Evolutionary conservation across 2,888 invertebrate genomes (phyloP).

Genomic region (Enchytraeus crypticus): DNA sequence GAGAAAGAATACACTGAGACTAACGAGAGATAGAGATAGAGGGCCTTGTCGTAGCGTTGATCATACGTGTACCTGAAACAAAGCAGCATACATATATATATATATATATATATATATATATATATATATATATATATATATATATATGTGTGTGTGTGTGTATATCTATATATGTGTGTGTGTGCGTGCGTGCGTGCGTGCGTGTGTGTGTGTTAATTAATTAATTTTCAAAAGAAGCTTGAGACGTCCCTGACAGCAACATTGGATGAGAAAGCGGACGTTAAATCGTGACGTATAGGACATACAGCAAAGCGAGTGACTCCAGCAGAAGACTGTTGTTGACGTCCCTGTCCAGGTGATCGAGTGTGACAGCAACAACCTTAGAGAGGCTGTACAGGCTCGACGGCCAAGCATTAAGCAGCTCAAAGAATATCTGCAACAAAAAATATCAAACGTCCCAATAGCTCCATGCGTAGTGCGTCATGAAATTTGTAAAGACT

Average conservation of each 20-base stretch:
- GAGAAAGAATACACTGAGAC: too few species aligned
- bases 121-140: too few species aligned
- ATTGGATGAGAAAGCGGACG: too few species aligned
- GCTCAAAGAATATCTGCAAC: conserved; percentile 56
- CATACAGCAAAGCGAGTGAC: conserved; percentile 68
- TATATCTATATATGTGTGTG: too few species aligned
- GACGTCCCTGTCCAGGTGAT: conserved; percentile 60
- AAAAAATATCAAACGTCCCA: background rate
- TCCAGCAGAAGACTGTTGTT: conserved; percentile 70
- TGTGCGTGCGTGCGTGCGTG: too few species aligned
- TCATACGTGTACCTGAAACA: conserved; percentile 41
- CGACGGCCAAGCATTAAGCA: conserved; percentile 80
- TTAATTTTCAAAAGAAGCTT: background rate
- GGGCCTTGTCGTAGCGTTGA: conserved; percentile 73
- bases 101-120: too few species aligned
- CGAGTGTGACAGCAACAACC: conserved; percentile 75
- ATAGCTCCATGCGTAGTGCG: background rate
- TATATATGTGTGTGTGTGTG: too few species aligned
- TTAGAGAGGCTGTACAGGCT: conserved; percentile 54
- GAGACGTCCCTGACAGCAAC: too few species aligned
- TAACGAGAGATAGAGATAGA: conserved; percentile 78
- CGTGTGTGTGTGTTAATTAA: too few species aligned
- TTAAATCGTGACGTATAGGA: background rate
- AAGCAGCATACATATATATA: conserved; percentile 1
- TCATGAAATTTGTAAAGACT: background rate